Percentiles rank a stretch among this genome's conserved stretches.
Conservation (phyloP, 2,888 invertebrate genomes). For the Tipula helvola region DNA sequence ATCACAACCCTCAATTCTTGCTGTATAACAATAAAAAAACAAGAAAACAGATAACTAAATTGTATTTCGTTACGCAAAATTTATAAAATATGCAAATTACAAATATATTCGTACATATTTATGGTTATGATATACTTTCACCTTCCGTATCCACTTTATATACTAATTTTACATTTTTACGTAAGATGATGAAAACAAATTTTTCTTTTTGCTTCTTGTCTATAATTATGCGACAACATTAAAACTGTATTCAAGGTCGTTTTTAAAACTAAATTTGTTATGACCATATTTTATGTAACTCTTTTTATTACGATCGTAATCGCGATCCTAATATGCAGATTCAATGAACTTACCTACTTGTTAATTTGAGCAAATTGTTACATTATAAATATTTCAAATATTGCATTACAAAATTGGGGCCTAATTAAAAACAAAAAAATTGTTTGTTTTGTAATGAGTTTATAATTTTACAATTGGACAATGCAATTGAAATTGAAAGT, state of each 20-base stretch:
- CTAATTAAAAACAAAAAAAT: no score
- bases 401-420: no score
- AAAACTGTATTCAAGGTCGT: background rate
- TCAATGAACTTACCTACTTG: no score
- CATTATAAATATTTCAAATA: no score
- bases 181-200: background rate
- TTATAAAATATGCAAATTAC: background rate
- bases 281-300: background rate
- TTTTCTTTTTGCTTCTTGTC: background rate
- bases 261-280: background rate
- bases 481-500: no score
- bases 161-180: background rate
- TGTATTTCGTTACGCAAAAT: background rate
- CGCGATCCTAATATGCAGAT: no score
- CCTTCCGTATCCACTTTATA: background rate
- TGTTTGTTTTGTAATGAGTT: no score
- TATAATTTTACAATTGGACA: no score
- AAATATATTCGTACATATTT: background rate
- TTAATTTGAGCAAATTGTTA: no score
- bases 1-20: constrained; percentile 32
- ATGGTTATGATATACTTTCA: background rate
- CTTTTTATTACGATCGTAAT: no score
- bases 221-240: background rate
- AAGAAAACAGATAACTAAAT: background rate
- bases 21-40: constrained; percentile 18